Base-by-base conservation (phyloP, 2,888 invertebrate genomes). In the Abrostola tripartita region DNA sequence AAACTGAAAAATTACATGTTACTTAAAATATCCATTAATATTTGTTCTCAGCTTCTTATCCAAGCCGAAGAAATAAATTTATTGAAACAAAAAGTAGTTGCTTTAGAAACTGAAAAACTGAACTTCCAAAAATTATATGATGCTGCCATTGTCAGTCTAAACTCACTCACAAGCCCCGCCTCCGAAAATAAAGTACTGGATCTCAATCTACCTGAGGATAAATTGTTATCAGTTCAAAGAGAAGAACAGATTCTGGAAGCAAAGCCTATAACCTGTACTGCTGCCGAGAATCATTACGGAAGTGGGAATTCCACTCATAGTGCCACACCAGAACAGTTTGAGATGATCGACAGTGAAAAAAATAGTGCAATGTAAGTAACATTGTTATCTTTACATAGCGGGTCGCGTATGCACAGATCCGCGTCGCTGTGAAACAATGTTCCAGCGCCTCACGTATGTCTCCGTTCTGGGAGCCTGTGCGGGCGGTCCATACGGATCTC, bases 291-390 rank as follows among this genome's bases (percentile, higher is more conserved):
- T 72, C 94, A 95, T 73, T 95, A 95, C 69, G 94, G 95, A 11
- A 95, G 95, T 81, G 90, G 90, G 0, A 85, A 93, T 64, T 95
- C 95, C 0, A 95, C 95, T 0, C 93, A 95, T 55, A 95, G 96
- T 79, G 95, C 92, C 0, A 95, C 96, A 0, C 96, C 96, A 0
- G 96, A 96, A 75, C 95, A 95, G 81, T 96, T 96, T 87, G 96
- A 96, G 87, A 95, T 96, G 79, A 95, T 96, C 72, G 95, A 95
- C 57, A 95, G 89, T 78, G 95, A 95, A 61, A 95, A 93, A 73
- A 93, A 90, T 82, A 90, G 88, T 84, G 86, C 84, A 55, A 84
- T 86, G 94, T 94, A 78, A 90, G 91, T 90, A 37, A n/a, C n/a
- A n/a, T n/a, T n/a, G n/a, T n/a, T n/a, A n/a, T n/a, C n/a, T n/a